Conservation (phyloP, 2,113 vertebrate genomes). For the Limanda limanda region DNA sequence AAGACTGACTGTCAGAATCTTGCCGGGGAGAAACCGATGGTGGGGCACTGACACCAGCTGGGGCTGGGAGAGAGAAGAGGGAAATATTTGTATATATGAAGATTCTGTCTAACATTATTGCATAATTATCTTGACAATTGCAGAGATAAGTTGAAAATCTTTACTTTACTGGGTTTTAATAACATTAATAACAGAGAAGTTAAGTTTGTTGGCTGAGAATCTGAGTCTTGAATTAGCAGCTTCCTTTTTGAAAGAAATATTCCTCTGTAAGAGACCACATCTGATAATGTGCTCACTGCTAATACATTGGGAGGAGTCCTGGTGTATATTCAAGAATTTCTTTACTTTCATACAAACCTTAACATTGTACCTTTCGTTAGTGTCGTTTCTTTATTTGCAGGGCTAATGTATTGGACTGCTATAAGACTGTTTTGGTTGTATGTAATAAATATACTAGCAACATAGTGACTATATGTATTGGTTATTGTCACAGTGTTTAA, state of each 20-base stretch:
- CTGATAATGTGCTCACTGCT: background rate
- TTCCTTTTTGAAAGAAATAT: no score
- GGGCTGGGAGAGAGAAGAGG: conserved; percentile 4
- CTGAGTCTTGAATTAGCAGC: no score
- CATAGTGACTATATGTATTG: background rate
- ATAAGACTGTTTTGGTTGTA: no score
- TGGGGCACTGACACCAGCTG: conserved; percentile 6
- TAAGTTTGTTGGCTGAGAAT: no score
- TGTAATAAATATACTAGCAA: no score
- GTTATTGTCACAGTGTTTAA: background rate
- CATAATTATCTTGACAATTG: background rate
- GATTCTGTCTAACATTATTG: background rate
- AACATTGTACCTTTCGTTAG: no score
- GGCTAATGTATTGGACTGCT: no score
- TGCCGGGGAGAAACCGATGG: conserved; percentile 30
- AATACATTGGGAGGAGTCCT: no score
- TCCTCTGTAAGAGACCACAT: background rate
- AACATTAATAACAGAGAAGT: no score
- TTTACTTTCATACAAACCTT: no score
- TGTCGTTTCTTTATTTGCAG: no score
- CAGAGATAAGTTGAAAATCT: background rate
- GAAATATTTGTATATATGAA: background rate
- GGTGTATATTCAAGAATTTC: no score
- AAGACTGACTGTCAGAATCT: conserved; percentile 44
- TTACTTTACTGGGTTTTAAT: background rate